A percentile compares a stretch with the other conserved stretches of the same genome.
Evolutionary conservation across 2,797 vertebrate genomes (phyloP).

Genomic region (Pseudomugil gertrudae): DNA sequence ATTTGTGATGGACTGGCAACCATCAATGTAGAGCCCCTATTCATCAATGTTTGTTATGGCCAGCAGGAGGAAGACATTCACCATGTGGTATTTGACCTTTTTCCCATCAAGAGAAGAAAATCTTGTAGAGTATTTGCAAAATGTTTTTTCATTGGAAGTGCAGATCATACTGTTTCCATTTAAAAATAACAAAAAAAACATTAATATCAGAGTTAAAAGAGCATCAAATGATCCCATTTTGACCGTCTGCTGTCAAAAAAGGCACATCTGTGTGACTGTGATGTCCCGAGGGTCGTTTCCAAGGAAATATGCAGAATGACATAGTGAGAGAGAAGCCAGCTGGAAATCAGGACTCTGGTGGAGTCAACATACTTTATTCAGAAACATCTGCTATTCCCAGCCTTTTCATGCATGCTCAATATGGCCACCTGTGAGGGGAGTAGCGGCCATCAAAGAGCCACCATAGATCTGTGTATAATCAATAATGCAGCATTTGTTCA

Average conservation of each 20-base stretch:
- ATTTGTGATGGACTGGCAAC: no score
- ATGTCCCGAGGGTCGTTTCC: constrained; percentile 53
- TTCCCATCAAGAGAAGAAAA: constrained; percentile 11
- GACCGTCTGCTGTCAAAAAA: constrained; percentile 37
- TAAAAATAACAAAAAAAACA: neutral
- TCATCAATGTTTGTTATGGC: constrained; percentile 26
- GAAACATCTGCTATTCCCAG: constrained; percentile 57
- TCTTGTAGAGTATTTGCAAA: constrained; percentile 3
- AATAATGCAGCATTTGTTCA: constrained; percentile 10
- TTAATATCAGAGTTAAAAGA: constrained; percentile 29
- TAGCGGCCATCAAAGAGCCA: constrained; percentile 28
- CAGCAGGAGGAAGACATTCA: neutral
- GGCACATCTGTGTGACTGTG: constrained; percentile 48
- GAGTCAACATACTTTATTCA: constrained; percentile 64
- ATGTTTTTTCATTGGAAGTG: constrained; percentile 20
- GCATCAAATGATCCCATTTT: neutral
- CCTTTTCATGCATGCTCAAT: constrained; percentile 58
- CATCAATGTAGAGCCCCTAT: no score
- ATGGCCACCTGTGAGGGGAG: constrained; percentile 40
- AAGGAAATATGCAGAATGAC: constrained; percentile 38
- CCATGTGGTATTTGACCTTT: neutral
- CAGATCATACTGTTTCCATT: constrained; percentile 7
- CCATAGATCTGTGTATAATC: constrained; percentile 20
- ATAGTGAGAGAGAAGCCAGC: constrained; percentile 45
- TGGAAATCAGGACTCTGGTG: constrained; percentile 30